Conservation (phyloP, 2,113 vertebrate species). For the Ranitomeya variabilis region DNA sequence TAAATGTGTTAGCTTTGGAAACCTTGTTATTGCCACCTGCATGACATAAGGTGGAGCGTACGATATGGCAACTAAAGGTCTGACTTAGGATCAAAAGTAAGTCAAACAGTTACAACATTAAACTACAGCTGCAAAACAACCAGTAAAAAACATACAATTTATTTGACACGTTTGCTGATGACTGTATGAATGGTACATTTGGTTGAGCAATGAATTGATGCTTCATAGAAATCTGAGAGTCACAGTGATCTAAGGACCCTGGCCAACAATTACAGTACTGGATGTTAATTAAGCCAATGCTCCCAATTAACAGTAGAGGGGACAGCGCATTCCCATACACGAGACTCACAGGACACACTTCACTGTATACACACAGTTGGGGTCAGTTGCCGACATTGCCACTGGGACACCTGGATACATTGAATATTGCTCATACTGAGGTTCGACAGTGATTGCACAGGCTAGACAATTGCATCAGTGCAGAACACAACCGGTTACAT, state of each 20-base stretch:
- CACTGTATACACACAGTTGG: conserved; percentile 17
- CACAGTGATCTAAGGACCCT: conserved; percentile 7
- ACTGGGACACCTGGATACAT: conserved; percentile 28
- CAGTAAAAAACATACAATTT: conserved; percentile 32
- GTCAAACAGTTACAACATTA: not conserved
- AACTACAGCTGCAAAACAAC: not conserved
- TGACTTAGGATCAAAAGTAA: not conserved
- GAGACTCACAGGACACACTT: conserved; percentile 7
- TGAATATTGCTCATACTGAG: conserved; percentile 37
- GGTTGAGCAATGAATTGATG: not conserved
- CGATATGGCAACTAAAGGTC: not conserved
- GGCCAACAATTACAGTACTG: conserved; percentile 12
- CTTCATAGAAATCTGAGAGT: not conserved
- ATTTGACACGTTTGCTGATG: conserved; percentile 5
- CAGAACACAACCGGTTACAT: conserved; percentile 18
- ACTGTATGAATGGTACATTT: conserved; percentile 23
- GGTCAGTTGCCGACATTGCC: not conserved
- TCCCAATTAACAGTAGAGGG: not conserved
- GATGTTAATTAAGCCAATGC: conserved; percentile 24
- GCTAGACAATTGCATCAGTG: conserved; percentile 11
- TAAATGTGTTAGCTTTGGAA: not conserved
- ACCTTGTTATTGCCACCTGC: not conserved
- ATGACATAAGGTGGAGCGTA: not conserved
- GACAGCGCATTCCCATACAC: conserved; percentile 18
- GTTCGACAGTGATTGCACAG: not conserved